phyloP scores from a whole-genome alignment of 2,113 vertebrate genomes.

The Eurypyga helias region DNA sequence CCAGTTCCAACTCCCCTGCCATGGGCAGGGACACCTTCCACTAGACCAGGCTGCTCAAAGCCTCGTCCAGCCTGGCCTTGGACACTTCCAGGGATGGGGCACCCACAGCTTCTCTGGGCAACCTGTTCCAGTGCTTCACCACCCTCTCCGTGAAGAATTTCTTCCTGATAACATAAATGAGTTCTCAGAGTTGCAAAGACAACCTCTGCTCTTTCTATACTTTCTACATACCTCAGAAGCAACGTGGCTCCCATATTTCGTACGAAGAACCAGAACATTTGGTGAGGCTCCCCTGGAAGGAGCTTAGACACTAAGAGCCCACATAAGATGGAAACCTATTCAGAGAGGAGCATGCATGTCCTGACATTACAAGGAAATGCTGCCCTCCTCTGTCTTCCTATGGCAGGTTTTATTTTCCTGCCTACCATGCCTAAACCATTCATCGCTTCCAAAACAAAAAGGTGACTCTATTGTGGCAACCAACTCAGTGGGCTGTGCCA shows the following conservation, averaged over 20 bases:
- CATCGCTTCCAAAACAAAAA: neutral
- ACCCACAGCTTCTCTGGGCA: no score
- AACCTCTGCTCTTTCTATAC: neutral
- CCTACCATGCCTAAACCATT: neutral
- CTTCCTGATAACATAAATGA: neutral
- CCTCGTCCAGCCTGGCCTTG: no score
- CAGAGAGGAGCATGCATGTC: neutral
- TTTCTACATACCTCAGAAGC: neutral
- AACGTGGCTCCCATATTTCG: neutral
- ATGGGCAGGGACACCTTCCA: no score
- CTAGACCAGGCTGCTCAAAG: no score
- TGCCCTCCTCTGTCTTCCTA: constrained; percentile 49
- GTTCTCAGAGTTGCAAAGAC: neutral
- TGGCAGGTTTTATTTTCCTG: constrained; percentile 9
- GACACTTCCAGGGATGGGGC: no score
- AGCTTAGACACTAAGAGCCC: neutral
- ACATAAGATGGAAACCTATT: neutral
- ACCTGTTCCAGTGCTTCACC: no score
- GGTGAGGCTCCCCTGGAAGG: neutral
- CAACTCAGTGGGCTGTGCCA: neutral
- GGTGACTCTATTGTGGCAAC: neutral
- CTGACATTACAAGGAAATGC: neutral
- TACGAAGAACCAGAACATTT: neutral
- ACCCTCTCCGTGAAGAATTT: no score
- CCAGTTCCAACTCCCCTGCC: no score